These are phyloP conservation scores for Notarius lentiginosus DNA, from an alignment of 2,113 vertebrate species.

Conservation along the genomic window DNA sequence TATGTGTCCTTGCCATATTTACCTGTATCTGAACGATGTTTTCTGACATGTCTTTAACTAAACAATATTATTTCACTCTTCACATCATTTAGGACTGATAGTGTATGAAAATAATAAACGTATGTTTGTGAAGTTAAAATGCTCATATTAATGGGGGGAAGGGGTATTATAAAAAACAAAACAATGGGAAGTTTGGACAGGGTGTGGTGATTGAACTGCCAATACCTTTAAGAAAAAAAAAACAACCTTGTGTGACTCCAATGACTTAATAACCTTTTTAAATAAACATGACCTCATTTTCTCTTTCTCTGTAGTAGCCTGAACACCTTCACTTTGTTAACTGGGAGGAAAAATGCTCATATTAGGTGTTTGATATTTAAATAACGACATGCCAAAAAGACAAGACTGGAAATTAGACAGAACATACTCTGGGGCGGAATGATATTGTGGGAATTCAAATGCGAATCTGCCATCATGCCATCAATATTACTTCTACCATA, in stretches of 20 bases:
- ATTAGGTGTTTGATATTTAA: slow-evolving; percentile 18
- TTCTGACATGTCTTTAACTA: neutral
- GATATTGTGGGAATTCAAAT: neutral
- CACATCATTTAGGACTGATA: neutral
- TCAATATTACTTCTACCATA: neutral
- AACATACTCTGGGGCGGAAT: neutral
- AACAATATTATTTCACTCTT: neutral
- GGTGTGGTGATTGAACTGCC: slow-evolving; percentile 66
- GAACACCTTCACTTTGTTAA: slow-evolving; percentile 22
- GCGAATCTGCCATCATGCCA: neutral
- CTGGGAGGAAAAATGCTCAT: neutral
- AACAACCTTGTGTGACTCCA: slow-evolving; percentile 57
- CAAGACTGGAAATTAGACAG: neutral
- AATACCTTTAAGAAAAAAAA: slow-evolving; percentile 63
- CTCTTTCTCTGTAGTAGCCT: slow-evolving; percentile 23
- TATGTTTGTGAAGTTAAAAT: slow-evolving; percentile 59
- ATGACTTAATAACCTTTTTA: slow-evolving; percentile 64
- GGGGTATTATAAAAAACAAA: slow-evolving; percentile 34
- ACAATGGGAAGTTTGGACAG: slow-evolving; percentile 64
- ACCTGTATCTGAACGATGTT: neutral
- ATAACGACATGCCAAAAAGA: neutral
- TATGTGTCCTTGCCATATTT: neutral
- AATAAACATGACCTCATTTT: slow-evolving; percentile 65
- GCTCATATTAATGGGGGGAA: slow-evolving; percentile 1
- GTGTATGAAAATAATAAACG: neutral